Base-by-base conservation (phyloP, 2,113 vertebrate genomes). In the Tor tambroides region DNA sequence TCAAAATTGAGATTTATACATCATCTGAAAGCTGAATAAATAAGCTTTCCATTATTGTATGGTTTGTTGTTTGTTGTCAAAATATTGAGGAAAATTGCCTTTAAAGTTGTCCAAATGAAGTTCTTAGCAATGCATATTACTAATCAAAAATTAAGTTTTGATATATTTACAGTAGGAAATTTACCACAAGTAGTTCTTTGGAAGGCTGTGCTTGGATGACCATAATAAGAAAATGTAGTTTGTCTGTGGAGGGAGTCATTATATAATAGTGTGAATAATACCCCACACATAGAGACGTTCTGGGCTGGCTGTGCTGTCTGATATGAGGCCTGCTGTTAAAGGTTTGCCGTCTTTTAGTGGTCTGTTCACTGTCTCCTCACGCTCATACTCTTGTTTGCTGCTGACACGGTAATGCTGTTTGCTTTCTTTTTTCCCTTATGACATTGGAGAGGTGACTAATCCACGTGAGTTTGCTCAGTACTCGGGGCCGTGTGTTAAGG, bases 221-320 rank as follows among this genome's bases (percentile, higher is more conserved):
- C 56, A 38, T 88, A 87, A 89, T 88, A 87, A 89, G 30, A 76
- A 89, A 84, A 82, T 74, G 21, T 78, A 67, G 87, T 78, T 74
- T 12, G 32, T 85, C 81, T 87, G 85, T 65, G 63, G 86, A 59
- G 59, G 30, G 54, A 88, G 81, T 85, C n/a, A 80, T 32, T 30
- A 28, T 23, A 30, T 84, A 87, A 86, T 88, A 59, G 43, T 65
- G 85, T 79, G 75, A 54, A 10, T 74, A 69, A 32, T 41, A 76
- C 54, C 23, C 12, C 46, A 74, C 51, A 65, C 71, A 49, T 35
- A 69, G 23, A 17, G 51, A 85, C 11, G 9, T 43, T 23, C 83
- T 83, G 21, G 85, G 59, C 35, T 38, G 32, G 10, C 8, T 23
- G 21, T 35, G 49, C 67, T 77, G 87, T 21, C 72, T 83, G 80